Evolutionary conservation across 2,888 invertebrate genomes (phyloP), one percentile per base, ranked within the genome.

Genomic region (Panzeria rudis): DNA sequence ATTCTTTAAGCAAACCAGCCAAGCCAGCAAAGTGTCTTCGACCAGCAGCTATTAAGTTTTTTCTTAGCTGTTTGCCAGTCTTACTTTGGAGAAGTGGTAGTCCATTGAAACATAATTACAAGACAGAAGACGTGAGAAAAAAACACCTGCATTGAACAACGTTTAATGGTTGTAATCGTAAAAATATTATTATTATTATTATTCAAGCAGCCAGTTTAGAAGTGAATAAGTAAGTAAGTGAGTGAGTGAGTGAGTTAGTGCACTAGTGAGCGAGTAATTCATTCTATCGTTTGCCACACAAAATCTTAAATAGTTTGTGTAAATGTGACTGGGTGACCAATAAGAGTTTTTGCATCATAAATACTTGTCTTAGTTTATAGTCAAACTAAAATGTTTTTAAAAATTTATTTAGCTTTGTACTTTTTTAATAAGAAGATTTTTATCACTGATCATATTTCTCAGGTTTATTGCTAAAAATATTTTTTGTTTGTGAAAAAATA

Each of bases 361-460:
- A 80, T 72, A 64, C 79, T 73, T 73, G 73, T 72, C 73, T 66
- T 13, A 17, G 44, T 52, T 50, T 41, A 23, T 23, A 47, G 56
- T 20, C 23, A 56, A 68, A 1, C 15, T 72, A 15, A 62, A 71
- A 75, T 84, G 66, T 84, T 11, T 61, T 15, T 50, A 38, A 50
- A 77, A 71, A 5, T 54, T 50, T n/a, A 3, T 50, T 35, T 8
- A 47, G 15, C 66, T 75, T 82, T 73, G 23, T 56, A 38, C 32
- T 79, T 44, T 85, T 84, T 73, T 79, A 78, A 82, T 85, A 82
- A 56, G 84, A 82, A 87, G 87, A 87, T 87, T 87, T 77, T 87
- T 85, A 87, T 87, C 86, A 83, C 75, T 62, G 84, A 52, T 86
- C 86, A 87, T 87, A 87, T 84, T 87, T 87, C 83, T 84, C 75